Base-by-base conservation (phyloP, 1,140 invertebrate genomes). In the Tenebrio molitor region DNA sequence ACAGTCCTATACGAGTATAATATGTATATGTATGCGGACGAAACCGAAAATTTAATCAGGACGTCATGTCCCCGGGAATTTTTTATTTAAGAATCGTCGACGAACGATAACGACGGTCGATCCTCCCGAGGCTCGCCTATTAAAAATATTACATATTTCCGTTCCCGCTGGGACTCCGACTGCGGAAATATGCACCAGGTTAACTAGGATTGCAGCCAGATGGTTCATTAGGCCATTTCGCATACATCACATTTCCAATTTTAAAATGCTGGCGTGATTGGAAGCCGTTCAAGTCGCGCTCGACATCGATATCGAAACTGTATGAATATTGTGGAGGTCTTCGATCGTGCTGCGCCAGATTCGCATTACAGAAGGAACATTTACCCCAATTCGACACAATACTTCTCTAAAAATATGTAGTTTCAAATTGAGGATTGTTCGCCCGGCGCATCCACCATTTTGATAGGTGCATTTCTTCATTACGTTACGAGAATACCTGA, bases 181-280 rank as follows among this genome's bases (percentile, higher is more conserved):
- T 41, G 63, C 34, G 42, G n/a, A n/a, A 2, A 44, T 42, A 42
- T 19, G 36, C 17, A 25, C 36, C 42, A 66, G 64, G 64, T 66
- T 66, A 66, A 66, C 36, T 33, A 42, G 64, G 19, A 44, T 66
- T 44, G 42, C 64, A 12, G 14, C 36, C 42, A 25, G 39, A 66
- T 44, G 64, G 25, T 66, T 66, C 64, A 66, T 66, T 66, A 66
- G 64, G 21, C 17, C 33, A 25, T 42, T 66, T 16, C 64, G 64
- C 64, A 42, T 23, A 25, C 36, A 44, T 25, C 21, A 15, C 36
- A 42, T 36, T 66, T 66, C 39, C 42, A 66, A 66, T 66, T 66
- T 58, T 42, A 42, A 42, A 42, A 66, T 66, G n/a, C 34, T 39
- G 29, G 7, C 63, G 25, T 21, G 25, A 66, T 19, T 34, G 64